These are phyloP conservation scores for Oppia nitens DNA, from an alignment of 1,140 invertebrate genomes.

Conservation along the genomic window DNA sequence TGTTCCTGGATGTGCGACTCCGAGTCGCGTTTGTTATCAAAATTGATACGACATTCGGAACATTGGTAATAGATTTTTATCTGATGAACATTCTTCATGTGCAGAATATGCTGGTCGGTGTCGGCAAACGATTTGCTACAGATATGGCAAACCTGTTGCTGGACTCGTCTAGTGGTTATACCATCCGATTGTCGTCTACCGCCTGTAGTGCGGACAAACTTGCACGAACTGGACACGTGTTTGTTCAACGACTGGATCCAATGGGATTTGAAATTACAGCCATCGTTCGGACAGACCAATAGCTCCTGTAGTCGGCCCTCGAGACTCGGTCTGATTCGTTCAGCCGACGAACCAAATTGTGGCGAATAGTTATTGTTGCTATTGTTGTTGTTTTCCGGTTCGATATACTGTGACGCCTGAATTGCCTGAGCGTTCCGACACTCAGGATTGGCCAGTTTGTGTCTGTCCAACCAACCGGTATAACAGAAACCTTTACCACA, in stretches of 20 bases:
- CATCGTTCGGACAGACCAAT: background rate
- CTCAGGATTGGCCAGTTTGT: background rate
- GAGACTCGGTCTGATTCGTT: background rate
- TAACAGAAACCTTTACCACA: constrained; percentile 1
- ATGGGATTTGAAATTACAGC: background rate
- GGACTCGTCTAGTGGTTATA: background rate
- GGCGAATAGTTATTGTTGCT: background rate
- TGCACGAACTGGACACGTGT: background rate
- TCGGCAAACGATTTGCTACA: background rate
- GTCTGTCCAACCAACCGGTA: background rate
- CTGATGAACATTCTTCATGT: background rate
- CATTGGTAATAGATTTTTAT: background rate
- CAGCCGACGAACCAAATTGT: background rate
- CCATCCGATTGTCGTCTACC: background rate
- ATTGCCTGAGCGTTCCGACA: background rate
- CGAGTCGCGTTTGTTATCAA: background rate
- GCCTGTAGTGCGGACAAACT: background rate
- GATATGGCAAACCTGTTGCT: background rate
- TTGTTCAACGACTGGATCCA: background rate
- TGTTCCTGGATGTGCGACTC: background rate
- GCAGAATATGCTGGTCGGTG: background rate
- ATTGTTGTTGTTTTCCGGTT: background rate
- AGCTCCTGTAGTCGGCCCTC: background rate
- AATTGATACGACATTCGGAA: background rate
- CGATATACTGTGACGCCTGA: background rate